Percentiles rank a stretch among this genome's conserved stretches.
phyloP scores from a whole-genome alignment of 2,113 vertebrate genomes.

The Potamarius usumacintae region DNA sequence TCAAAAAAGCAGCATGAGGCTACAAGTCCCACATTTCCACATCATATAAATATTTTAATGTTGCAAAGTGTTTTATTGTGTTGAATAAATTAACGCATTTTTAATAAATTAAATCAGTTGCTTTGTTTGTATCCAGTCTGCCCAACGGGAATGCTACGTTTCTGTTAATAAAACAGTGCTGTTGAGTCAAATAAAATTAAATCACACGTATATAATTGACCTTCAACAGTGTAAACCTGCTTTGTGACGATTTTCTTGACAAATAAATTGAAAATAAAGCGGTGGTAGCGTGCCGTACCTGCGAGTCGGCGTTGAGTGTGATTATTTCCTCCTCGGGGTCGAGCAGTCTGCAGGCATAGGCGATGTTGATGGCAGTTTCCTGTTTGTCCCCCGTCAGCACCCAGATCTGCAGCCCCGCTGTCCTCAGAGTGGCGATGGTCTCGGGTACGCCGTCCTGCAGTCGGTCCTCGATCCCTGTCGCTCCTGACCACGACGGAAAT shows the following conservation, averaged over 20 bases:
- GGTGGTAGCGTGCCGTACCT: conserved; percentile 67
- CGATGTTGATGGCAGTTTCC: conserved; percentile 95
- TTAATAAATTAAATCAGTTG: background rate
- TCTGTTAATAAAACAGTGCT: background rate
- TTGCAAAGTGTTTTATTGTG: background rate
- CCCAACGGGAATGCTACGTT: background rate
- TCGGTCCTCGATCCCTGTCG: conserved; percentile 92
- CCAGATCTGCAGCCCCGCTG: conserved; percentile 95
- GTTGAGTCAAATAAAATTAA: background rate
- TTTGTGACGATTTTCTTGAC: background rate
- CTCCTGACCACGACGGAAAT: conserved; percentile 71
- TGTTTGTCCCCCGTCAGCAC: conserved; percentile 98
- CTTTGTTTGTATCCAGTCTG: background rate
- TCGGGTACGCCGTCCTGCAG: conserved; percentile 95
- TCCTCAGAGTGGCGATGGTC: conserved; percentile 84
- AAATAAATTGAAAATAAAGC: background rate
- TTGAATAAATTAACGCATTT: background rate
- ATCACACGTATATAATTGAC: too few relatives aligned
- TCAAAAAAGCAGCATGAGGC: too few relatives aligned
- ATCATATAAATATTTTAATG: too few relatives aligned
- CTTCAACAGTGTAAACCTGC: background rate
- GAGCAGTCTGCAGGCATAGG: conserved; percentile 92
- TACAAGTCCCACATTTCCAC: too few relatives aligned
- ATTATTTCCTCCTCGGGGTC: conserved; percentile 91
- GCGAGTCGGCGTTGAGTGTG: conserved; percentile 90